These are phyloP conservation scores for Corythaixoides concolor DNA, from an alignment of 2,113 vertebrate species.

Conservation along the genomic window DNA sequence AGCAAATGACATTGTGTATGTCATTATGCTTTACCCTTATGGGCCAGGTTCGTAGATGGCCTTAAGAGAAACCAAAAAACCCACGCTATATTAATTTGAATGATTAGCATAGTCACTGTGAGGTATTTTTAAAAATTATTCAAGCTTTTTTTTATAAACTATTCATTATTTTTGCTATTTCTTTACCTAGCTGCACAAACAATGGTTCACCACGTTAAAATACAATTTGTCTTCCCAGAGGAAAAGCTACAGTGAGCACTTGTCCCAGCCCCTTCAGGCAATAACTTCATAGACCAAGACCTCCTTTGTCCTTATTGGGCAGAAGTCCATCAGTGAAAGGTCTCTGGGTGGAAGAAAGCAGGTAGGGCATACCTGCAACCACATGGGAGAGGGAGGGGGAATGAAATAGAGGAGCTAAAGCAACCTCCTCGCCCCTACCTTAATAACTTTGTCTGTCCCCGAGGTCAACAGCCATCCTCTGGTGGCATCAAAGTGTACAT, in stretches of 20 bases:
- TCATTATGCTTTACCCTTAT: not conserved
- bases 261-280: not conserved
- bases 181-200: not conserved
- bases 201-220: not conserved
- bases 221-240: not conserved
- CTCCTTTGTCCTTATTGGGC: not conserved
- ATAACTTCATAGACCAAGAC: not conserved
- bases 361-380: not conserved
- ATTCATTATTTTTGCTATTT: not conserved
- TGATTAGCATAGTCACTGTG: not conserved
- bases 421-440: constrained; percentile 76
- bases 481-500: constrained; percentile 94
- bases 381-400: not conserved
- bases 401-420: not conserved
- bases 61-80: not conserved
- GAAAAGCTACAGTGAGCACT: not conserved
- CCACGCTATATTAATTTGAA: not conserved
- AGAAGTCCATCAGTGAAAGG: not conserved
- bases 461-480: constrained; percentile 92
- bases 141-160: not conserved
- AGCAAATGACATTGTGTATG: not conserved
- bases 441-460: constrained; percentile 92
- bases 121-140: not conserved
- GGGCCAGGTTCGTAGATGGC: not conserved
- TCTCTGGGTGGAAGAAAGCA: not conserved